These are phyloP conservation scores for Aricia artaxerxes DNA, from an alignment of 2,888 invertebrate species.

Conservation along the genomic window DNA sequence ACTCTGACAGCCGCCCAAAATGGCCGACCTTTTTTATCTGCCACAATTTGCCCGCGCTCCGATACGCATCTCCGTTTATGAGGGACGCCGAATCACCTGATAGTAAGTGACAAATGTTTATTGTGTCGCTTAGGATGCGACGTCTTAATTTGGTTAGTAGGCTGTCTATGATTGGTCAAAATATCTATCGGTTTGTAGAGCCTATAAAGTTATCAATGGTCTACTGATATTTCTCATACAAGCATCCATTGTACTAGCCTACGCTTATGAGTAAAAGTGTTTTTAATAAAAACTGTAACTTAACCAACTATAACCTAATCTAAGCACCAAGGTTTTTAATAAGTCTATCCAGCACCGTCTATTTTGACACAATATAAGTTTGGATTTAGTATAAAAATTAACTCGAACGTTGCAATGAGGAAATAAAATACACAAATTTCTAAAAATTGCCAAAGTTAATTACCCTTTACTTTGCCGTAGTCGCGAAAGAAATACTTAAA, in stretches of 20 bases:
- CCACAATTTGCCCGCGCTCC: slow-evolving; percentile 75
- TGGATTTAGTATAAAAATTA: too few relatives aligned
- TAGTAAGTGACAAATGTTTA: slow-evolving; percentile 23
- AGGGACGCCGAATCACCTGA: slow-evolving; percentile 46
- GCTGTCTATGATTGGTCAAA: background rate
- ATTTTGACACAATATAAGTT: too few relatives aligned
- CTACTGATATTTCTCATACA: too few relatives aligned
- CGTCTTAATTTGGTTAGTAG: background rate
- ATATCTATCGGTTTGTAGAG: background rate
- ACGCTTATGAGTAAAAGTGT: too few relatives aligned
- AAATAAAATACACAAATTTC: too few relatives aligned
- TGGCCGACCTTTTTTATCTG: slow-evolving; percentile 79
- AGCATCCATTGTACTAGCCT: too few relatives aligned
- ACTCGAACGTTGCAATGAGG: too few relatives aligned
- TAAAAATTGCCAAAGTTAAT: background rate
- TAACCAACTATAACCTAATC: too few relatives aligned
- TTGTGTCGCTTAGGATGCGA: background rate
- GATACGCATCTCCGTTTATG: slow-evolving; percentile 53
- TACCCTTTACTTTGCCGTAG: background rate
- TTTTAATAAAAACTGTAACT: too few relatives aligned
- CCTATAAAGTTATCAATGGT: background rate
- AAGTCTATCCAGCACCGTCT: too few relatives aligned
- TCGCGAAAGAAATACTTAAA: background rate
- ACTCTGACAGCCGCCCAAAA: slow-evolving; percentile 71
- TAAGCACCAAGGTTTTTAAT: too few relatives aligned